Percentiles rank a stretch among this genome's conserved stretches.
phyloP scores from a whole-genome alignment of 2,888 invertebrate species.

The Brachyopa scutellaris region DNA sequence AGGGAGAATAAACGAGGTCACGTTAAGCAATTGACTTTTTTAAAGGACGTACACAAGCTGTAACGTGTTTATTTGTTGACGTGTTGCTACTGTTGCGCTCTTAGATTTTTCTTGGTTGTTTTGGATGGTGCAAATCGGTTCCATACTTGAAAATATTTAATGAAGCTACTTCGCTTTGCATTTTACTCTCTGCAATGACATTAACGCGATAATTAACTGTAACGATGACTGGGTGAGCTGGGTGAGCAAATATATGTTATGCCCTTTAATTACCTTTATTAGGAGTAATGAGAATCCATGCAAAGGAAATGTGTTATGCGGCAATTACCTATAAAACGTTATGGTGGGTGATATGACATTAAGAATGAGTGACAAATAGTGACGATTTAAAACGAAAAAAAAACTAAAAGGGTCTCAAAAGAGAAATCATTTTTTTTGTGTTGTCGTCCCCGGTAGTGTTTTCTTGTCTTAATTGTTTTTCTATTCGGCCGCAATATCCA shows the following conservation, averaged over 20 bases:
- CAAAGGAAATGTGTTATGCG: background rate
- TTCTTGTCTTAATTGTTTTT: no score
- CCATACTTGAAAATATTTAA: background rate
- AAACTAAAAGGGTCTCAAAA: no score
- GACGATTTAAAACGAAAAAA: no score
- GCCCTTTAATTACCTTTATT: slow-evolving; percentile 1
- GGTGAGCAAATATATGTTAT: background rate
- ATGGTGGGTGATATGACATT: background rate
- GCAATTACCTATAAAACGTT: background rate
- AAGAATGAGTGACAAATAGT: background rate
- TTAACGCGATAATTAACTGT: slow-evolving; percentile 1
- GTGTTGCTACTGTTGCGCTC: background rate
- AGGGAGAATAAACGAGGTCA: slow-evolving; percentile 46
- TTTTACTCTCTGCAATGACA: background rate
- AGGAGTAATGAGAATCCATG: background rate
- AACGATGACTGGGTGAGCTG: background rate
- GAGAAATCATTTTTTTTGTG: no score
- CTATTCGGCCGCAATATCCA: no score
- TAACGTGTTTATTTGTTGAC: background rate
- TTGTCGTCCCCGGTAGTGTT: no score
- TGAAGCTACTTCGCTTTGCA: background rate
- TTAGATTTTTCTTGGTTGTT: background rate
- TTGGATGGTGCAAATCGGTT: no score
- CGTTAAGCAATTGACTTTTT: slow-evolving; percentile 45
- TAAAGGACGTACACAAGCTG: no score